Conservation (phyloP, 2,113 vertebrate species). For the Catharus fuscescens region DNA sequence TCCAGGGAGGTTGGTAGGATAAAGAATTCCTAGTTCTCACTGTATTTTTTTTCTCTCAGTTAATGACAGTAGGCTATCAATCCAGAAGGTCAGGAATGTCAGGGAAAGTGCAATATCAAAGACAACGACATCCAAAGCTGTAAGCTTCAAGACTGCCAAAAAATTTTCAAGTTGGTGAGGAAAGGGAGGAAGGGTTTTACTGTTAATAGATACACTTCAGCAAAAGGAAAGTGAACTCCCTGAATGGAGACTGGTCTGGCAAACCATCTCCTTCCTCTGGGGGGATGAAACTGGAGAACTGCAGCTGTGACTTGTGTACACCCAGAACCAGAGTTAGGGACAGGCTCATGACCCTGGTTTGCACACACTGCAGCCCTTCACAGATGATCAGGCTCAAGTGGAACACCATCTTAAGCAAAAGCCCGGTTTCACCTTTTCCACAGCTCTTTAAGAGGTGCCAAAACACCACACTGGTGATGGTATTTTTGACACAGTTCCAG, state of each 20-base stretch:
- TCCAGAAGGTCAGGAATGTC: neutral
- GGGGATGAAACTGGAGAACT: neutral
- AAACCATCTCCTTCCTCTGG: neutral
- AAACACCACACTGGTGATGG: neutral
- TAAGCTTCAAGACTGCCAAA: neutral
- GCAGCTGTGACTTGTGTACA: neutral
- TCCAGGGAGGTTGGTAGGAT: neutral
- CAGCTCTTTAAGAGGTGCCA: neutral
- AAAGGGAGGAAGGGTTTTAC: neutral
- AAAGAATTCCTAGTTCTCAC: neutral
- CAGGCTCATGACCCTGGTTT: neutral
- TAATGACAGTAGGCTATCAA: neutral
- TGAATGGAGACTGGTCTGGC: neutral
- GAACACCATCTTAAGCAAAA: neutral
- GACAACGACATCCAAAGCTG: neutral
- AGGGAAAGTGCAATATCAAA: neutral
- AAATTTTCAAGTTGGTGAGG: neutral
- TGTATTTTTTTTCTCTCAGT: neutral
- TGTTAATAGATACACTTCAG: neutral
- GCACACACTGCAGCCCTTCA: rapidly evolving
- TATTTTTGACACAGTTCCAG: neutral
- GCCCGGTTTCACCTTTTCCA: neutral
- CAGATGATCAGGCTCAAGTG: neutral
- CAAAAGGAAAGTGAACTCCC: neutral
- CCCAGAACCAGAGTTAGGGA: neutral